A percentile compares a stretch with the other conserved stretches of the same genome.
Conservation (phyloP, 2,797 vertebrate species). For the Arremon brunneinucha region DNA sequence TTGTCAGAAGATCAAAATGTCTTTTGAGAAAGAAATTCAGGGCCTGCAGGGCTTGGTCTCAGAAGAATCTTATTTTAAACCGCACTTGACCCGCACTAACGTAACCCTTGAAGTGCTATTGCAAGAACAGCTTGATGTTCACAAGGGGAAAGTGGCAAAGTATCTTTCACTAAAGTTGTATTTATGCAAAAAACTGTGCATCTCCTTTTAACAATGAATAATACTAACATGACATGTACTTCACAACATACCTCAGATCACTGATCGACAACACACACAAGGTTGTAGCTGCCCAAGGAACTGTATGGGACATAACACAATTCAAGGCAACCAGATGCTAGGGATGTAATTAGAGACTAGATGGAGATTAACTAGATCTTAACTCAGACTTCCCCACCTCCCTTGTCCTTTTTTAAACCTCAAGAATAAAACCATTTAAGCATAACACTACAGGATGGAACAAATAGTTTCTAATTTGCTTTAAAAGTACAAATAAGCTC, state of each 20-base stretch:
- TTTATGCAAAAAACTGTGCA: background rate
- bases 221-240: background rate
- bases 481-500: background rate
- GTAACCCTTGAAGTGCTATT: conserved; percentile 26
- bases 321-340: background rate
- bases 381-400: background rate
- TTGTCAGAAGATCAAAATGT: conserved; percentile 72
- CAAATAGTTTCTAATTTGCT: background rate
- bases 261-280: background rate
- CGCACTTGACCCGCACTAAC: conserved; percentile 13
- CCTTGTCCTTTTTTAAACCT: background rate
- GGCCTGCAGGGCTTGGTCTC: conserved; percentile 66
- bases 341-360: background rate
- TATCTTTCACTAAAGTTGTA: background rate
- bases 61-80: conserved; percentile 66
- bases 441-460: background rate
- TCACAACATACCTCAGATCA: background rate
- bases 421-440: background rate
- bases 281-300: background rate
- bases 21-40: conserved; percentile 35
- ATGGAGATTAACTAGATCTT: background rate
- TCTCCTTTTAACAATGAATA: background rate
- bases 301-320: background rate
- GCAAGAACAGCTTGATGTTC: background rate
- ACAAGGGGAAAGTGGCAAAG: background rate